Conservation (phyloP, 92 coral and sea anemone species). For the Muricea muricata region DNA sequence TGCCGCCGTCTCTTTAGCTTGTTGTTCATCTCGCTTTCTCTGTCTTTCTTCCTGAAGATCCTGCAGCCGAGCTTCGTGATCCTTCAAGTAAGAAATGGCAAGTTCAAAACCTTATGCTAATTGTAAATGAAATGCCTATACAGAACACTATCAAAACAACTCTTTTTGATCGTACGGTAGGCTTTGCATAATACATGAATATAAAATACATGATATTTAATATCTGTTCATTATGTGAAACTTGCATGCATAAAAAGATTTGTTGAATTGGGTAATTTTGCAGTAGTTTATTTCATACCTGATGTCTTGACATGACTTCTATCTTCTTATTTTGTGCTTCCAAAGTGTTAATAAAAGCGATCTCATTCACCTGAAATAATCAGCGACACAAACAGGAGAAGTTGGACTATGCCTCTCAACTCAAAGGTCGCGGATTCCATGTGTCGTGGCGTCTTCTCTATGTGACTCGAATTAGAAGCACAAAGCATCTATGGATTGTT, state of each 20-base stretch:
- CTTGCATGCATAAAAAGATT: no score
- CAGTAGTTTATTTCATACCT: constrained; percentile 69
- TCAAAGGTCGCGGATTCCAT: no score
- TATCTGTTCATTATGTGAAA: no score
- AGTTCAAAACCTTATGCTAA: neutral
- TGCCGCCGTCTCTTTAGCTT: constrained; percentile 93
- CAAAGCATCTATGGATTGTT: no score
- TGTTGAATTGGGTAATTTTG: no score
- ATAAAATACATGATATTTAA: no score
- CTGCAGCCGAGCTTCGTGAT: constrained; percentile 94
- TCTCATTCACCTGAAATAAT: constrained; percentile 83
- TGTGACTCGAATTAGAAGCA: no score
- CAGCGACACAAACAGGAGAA: neutral
- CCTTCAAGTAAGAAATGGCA: constrained; percentile 57
- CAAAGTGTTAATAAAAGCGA: constrained; percentile 90
- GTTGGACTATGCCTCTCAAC: no score
- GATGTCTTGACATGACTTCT: constrained; percentile 95
- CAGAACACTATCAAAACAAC: no score
- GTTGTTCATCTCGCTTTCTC: constrained; percentile 87
- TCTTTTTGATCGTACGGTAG: no score
- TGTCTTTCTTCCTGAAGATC: constrained; percentile 95
- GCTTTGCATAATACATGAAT: neutral
- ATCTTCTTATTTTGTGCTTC: constrained; percentile 99
- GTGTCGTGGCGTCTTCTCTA: no score
- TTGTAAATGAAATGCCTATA: no score